These are phyloP conservation scores for Phataginus tricuspis DNA, from an alignment of 2,797 vertebrate genomes.

Conservation along the genomic window DNA sequence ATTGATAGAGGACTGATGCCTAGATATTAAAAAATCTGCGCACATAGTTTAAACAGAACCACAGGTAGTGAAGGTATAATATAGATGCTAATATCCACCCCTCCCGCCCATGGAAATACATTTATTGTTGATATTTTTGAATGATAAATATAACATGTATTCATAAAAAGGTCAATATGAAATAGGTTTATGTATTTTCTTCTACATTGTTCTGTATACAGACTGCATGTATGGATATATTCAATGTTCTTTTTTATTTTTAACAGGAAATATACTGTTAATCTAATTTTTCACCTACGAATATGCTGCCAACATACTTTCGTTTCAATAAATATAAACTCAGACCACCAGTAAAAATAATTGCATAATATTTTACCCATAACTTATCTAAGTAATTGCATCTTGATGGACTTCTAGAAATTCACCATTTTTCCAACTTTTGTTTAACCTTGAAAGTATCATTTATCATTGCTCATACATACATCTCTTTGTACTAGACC, in stretches of 20 bases:
- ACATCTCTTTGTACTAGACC: not conserved
- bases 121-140: constrained; percentile 23
- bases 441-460: not conserved
- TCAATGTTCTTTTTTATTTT: not conserved
- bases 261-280: not conserved
- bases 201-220: not conserved
- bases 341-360: not conserved
- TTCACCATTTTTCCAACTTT: not conserved
- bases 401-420: not conserved
- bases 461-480: not conserved
- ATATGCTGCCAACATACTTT: not conserved
- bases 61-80: not conserved
- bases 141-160: not conserved
- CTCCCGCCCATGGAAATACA: not conserved
- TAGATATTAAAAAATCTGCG: not conserved
- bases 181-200: not conserved
- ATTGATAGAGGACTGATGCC: not conserved
- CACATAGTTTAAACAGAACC: not conserved
- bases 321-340: not conserved
- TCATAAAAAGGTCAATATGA: not conserved
- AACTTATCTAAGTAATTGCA: not conserved
- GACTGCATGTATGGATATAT: not conserved
- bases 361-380: not conserved
- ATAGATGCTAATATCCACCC: not conserved
- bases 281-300: not conserved